Base-by-base conservation (phyloP, 2,888 invertebrate species). In the Cremastinae sp. region DNA sequence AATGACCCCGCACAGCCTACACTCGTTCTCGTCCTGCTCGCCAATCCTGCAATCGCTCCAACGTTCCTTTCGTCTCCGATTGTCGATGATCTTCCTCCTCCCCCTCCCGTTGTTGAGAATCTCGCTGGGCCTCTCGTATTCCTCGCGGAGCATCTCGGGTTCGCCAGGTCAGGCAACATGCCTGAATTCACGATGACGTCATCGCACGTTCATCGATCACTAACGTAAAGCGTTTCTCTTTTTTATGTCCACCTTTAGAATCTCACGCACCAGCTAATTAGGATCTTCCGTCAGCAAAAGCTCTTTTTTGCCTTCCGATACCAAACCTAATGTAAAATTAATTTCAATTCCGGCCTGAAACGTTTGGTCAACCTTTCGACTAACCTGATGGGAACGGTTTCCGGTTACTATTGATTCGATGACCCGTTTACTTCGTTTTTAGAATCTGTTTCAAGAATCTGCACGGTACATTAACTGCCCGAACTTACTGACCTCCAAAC, bases 101-200 rank as follows among this genome's bases (percentile, higher is more conserved):
- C 65, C 59, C 65, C 62, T 58, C 56, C 37, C 39, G 59, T 59
- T 70, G 61, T 65, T 55, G 69, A 61, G 49, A 59, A 66, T 65
- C 68, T 74, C 53, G 69, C 53, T 61, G 73, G 59, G 68, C 75
- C 75, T 65, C 78, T 71, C 77, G 66, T 62, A 62, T 79, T 72
- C 77, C 78, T 77, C 79, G 61, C 77, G 79, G 72, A 75, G 79
- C 80, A 80, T 80, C 70, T 78, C 80, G 75, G 59, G 49, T 70
- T 74, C 74, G 78, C 74, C 74, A 68, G 72, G 58, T 77, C 65
- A 73, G 80, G 78, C 79, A 77, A 80, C 80, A 79, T 80, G 74
- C 77, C 80, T 78, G 75, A 73, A 74, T 78, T 80, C 79, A 80
- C 75, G 78, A 80, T 77, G 69, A 77, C 77, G 77, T 79, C 80